A percentile compares a stretch with the other conserved stretches of the same genome.
Conservation (phyloP, 2,888 invertebrate genomes). For the Thyatira batis region DNA sequence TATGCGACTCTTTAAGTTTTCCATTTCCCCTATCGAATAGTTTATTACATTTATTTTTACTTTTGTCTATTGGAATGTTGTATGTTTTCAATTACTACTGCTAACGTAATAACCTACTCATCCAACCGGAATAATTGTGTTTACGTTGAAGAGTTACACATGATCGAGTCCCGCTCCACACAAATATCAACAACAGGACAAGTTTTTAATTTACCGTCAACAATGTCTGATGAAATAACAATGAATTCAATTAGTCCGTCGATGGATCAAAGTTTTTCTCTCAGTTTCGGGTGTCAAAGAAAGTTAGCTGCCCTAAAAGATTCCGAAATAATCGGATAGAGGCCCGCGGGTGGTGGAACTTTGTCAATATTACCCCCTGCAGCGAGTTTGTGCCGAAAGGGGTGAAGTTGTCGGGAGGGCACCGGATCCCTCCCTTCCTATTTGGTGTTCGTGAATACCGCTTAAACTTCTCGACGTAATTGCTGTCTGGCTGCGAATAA, state of each 20-base stretch:
- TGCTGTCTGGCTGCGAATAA: constrained; percentile 79
- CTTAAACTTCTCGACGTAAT: constrained; percentile 76
- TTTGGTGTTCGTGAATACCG: constrained; percentile 76
- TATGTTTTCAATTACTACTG: constrained; percentile 13
- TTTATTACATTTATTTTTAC: constrained; percentile 8
- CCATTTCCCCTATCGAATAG: constrained; percentile 14
- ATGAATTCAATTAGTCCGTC: constrained; percentile 31
- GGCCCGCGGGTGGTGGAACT: constrained; percentile 56
- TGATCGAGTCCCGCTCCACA: constrained; percentile 18
- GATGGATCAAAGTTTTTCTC: constrained; percentile 38
- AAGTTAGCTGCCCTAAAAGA: constrained; percentile 59
- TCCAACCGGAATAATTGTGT: constrained; percentile 19
- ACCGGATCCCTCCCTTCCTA: constrained; percentile 48
- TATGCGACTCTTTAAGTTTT: constrained; percentile 35
- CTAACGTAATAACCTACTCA: constrained; percentile 24
- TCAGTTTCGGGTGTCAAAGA: constrained; percentile 48
- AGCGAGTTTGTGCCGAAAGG: constrained; percentile 60
- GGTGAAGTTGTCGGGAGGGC: constrained; percentile 46
- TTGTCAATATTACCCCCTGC: constrained; percentile 65
- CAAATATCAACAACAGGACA: constrained; percentile 22
- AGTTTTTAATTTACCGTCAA: constrained; percentile 27
- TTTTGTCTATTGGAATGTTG: constrained; percentile 16
- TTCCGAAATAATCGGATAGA: constrained; percentile 68
- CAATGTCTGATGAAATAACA: constrained; percentile 34
- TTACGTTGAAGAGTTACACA: constrained; percentile 19